A percentile compares a stretch with the other conserved stretches of the same genome.
These are phyloP conservation scores for Gymnocheta viridis DNA, from an alignment of 2,888 invertebrate species.

Conservation along the genomic window DNA sequence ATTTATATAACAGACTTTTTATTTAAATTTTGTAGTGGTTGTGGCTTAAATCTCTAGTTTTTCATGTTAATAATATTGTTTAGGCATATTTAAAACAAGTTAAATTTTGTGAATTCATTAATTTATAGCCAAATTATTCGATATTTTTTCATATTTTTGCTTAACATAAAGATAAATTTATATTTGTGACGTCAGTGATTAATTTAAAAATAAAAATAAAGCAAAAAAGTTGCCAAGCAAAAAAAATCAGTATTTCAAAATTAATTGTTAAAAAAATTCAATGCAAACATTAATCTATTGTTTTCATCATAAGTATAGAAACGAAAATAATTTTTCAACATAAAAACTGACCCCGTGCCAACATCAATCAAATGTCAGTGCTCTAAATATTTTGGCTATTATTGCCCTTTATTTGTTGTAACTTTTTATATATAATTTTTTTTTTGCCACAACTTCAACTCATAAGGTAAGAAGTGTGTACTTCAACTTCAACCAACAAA, in stretches of 20 bases:
- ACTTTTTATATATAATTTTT: constrained; percentile 21
- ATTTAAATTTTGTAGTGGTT: not conserved
- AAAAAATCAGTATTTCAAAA: constrained; percentile 28
- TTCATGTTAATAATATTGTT: not conserved
- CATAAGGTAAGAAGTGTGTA: constrained; percentile 36
- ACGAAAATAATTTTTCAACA: constrained; percentile 27
- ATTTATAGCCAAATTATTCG: constrained; percentile 9
- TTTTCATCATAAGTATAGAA: constrained; percentile 47
- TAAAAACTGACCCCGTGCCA: constrained; percentile 70
- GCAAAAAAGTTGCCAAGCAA: constrained; percentile 37
- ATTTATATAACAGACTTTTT: no score
- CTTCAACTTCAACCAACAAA: constrained; percentile 21
- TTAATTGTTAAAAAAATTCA: constrained; percentile 31
- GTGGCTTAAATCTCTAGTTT: constrained; percentile 45
- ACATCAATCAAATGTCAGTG: constrained; percentile 72
- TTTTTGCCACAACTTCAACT: constrained; percentile 13
- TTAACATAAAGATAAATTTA: not conserved
- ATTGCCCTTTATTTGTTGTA: constrained; percentile 60
- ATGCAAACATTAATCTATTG: constrained; percentile 51
- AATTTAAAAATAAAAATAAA: constrained; percentile 18
- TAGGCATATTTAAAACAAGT: not conserved
- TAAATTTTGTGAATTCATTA: not conserved
- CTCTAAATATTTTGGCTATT: constrained; percentile 68
- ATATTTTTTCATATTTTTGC: not conserved
- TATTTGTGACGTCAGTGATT: constrained; percentile 31